Evolutionary conservation across 1,140 invertebrate species (phyloP).

Genomic region (Armadillidium nasatum): DNA sequence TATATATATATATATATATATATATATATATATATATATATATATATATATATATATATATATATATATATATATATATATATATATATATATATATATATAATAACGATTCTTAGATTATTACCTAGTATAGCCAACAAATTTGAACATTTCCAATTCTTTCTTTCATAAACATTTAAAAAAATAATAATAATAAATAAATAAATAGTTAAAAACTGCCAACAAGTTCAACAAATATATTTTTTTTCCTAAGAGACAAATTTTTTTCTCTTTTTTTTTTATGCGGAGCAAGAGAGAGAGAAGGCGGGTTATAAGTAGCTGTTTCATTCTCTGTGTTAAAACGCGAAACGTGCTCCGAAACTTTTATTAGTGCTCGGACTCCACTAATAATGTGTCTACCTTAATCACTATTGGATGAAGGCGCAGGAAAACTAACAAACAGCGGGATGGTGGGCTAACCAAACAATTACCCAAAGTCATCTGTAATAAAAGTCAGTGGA

Average conservation of each 20-base stretch:
- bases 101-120: too few relatives aligned
- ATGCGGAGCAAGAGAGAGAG: conserved; percentile 10
- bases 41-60: not conserved
- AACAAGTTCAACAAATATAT: too few relatives aligned
- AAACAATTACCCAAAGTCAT: conserved; percentile 10
- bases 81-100: not conserved
- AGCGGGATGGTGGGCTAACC: conserved; percentile 9
- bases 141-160: too few relatives aligned
- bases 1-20: too few relatives aligned
- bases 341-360: not conserved
- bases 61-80: not conserved
- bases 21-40: not conserved
- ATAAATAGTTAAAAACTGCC: too few relatives aligned
- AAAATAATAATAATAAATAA: too few relatives aligned
- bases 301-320: not conserved
- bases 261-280: not conserved
- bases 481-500: conserved; percentile 7
- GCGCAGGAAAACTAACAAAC: conserved; percentile 9
- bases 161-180: too few relatives aligned
- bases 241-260: not conserved
- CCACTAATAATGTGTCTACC: not conserved
- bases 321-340: conserved; percentile 10
- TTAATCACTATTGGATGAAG: not conserved
- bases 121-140: too few relatives aligned
- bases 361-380: not conserved